Conservation (phyloP, 64 coral and sea anemone species). For the Stylophora pistillata region DNA sequence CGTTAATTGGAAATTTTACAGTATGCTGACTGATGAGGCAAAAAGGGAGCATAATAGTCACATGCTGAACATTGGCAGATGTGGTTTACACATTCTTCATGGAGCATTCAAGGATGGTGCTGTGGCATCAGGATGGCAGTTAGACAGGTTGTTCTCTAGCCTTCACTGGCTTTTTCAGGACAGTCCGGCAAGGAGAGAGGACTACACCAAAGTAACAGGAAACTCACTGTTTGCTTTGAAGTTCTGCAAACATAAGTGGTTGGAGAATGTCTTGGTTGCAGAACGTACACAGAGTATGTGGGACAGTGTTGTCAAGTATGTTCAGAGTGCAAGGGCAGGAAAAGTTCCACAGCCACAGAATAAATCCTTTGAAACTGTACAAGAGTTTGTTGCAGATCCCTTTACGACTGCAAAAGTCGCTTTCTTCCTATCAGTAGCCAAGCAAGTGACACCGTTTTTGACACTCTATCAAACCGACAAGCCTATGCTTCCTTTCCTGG, state of each 20-base stretch:
- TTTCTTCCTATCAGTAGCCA: conserved; percentile 64
- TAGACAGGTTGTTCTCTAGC: conserved; percentile 42
- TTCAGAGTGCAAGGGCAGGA: conserved; percentile 36
- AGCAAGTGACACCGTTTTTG: conserved; percentile 60
- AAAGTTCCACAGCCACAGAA: conserved; percentile 61
- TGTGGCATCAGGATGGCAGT: conserved; percentile 53
- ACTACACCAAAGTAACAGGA: conserved; percentile 53
- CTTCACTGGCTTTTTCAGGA: conserved; percentile 66
- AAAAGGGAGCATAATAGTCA: conserved; percentile 55
- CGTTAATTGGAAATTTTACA: conserved; percentile 72
- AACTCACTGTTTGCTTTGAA: conserved; percentile 46
- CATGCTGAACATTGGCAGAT: conserved; percentile 64
- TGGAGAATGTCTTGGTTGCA: conserved; percentile 67
- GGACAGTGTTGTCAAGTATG: conserved; percentile 68
- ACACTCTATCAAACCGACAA: conserved; percentile 80
- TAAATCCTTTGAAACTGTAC: conserved; percentile 68
- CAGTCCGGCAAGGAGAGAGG: conserved; percentile 64
- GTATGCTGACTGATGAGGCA: conserved; percentile 49
- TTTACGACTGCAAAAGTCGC: conserved; percentile 52
- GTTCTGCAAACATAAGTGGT: conserved; percentile 58
- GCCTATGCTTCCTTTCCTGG: conserved; percentile 63
- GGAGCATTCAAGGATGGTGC: conserved; percentile 67
- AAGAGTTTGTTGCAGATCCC: conserved; percentile 56
- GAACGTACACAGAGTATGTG: conserved; percentile 68
- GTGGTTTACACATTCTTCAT: conserved; percentile 58